phyloP scores from a whole-genome alignment of 2,888 invertebrate genomes.

The Drosophila colorata region DNA sequence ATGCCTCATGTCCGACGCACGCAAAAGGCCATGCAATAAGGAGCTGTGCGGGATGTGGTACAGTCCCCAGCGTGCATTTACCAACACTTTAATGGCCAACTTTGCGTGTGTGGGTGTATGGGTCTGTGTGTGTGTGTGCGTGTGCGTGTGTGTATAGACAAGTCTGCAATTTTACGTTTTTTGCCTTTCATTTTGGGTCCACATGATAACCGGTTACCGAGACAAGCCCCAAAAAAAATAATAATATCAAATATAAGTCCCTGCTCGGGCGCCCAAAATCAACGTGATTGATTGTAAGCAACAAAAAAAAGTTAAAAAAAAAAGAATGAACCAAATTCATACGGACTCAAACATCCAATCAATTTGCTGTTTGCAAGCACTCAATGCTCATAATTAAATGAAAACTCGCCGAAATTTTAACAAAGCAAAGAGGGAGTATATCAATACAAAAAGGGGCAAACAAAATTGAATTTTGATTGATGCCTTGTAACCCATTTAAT shows the following conservation, averaged over 20 bases:
- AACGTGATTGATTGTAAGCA: slow-evolving; percentile 58
- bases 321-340: not conserved
- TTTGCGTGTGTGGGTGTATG: not conserved
- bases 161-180: slow-evolving; percentile 43
- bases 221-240: slow-evolving; percentile 5
- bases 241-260: not conserved
- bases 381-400: slow-evolving; percentile 64
- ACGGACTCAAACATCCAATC: slow-evolving; percentile 40
- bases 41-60: slow-evolving; percentile 4
- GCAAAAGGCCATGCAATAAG: slow-evolving; percentile 59
- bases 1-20: slow-evolving; percentile 79
- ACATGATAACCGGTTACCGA: slow-evolving; percentile 50
- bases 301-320: not conserved
- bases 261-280: slow-evolving; percentile 10
- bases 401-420: slow-evolving; percentile 35
- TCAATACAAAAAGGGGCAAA: slow-evolving; percentile 7
- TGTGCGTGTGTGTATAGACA: slow-evolving; percentile 15
- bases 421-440: not conserved
- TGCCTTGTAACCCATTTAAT: slow-evolving; percentile 31
- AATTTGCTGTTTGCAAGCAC: slow-evolving; percentile 54
- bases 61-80: slow-evolving; percentile 74
- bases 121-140: not conserved
- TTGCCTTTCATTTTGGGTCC: slow-evolving; percentile 46
- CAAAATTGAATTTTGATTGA: slow-evolving; percentile 64
- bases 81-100: slow-evolving; percentile 46